Evolutionary conservation across 2,888 invertebrate species (phyloP).

Genomic region (Enchytraeus crypticus): DNA sequence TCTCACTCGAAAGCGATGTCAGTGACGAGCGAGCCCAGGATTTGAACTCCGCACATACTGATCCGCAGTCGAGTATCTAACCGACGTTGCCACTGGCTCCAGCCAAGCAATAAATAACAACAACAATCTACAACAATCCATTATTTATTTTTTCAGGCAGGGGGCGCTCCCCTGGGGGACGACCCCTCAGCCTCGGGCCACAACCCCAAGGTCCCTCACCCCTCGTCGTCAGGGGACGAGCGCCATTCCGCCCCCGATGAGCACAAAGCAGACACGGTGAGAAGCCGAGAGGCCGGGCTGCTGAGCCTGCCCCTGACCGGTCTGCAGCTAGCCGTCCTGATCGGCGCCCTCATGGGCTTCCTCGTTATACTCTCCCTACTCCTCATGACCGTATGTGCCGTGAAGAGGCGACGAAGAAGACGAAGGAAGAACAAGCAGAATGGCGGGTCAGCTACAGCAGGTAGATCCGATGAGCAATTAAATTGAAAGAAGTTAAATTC

Average conservation of each 20-base stretch:
- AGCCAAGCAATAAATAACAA: too few relatives aligned
- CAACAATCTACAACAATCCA: too few relatives aligned
- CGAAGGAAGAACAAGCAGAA: not conserved
- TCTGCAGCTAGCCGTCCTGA: not conserved
- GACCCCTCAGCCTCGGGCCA: not conserved
- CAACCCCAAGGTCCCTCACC: not conserved
- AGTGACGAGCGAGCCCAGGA: too few relatives aligned
- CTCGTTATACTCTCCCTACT: not conserved
- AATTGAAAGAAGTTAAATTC: too few relatives aligned
- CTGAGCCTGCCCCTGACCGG: not conserved
- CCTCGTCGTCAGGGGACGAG: not conserved
- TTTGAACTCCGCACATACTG: too few relatives aligned
- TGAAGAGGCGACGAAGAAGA: not conserved
- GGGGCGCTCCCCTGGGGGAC: not conserved
- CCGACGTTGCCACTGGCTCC: too few relatives aligned
- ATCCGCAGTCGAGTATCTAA: too few relatives aligned
- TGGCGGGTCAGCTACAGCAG: too few relatives aligned
- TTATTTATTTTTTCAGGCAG: too few relatives aligned
- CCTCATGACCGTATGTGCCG: not conserved
- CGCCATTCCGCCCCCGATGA: not conserved
- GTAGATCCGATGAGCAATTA: too few relatives aligned
- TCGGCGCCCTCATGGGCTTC: not conserved
- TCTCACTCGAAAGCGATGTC: too few relatives aligned
- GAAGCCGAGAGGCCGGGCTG: too few relatives aligned
- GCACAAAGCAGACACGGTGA: not conserved